phyloP scores from a whole-genome alignment of 30 jellyfish, hydroid and myxozoan genomes.

The Chrysaora quinquecirrha region DNA sequence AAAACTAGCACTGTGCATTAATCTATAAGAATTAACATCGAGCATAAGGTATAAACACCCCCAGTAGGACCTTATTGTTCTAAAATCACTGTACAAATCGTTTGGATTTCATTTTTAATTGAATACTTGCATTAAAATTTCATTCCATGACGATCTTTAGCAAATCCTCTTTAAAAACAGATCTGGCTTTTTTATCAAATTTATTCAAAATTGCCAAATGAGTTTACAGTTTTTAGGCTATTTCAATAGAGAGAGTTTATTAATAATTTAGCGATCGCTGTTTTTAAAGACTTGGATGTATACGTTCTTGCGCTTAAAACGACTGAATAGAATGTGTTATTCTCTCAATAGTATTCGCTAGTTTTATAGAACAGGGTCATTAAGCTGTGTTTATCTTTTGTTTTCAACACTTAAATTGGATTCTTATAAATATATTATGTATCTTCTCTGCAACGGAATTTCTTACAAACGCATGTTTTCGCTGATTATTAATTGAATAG shows the following conservation, averaged over 20 bases:
- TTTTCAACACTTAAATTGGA: neutral
- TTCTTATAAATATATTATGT: neutral
- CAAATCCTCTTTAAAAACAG: conserved; percentile 71
- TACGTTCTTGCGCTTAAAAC: neutral
- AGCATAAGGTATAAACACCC: neutral
- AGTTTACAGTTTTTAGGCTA: conserved; percentile 56
- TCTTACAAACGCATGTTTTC: neutral
- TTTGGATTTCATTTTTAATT: conserved; percentile 47
- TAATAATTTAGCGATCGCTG: conserved; percentile 35
- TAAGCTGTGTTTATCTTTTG: conserved; percentile 8
- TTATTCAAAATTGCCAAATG: conserved; percentile 55
- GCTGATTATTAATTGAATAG: neutral
- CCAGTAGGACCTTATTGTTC: neutral
- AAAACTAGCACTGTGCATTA: neutral
- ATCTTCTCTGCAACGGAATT: neutral
- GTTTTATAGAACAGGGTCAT: too few species aligned
- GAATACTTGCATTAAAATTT: conserved; percentile 61
- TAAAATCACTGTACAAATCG: conserved; percentile 39
- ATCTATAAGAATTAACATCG: neutral
- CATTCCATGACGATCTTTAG: conserved; percentile 65
- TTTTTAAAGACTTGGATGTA: conserved; percentile 30
- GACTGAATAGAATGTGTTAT: too few species aligned
- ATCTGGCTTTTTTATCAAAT: conserved; percentile 61
- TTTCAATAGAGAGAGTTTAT: conserved; percentile 43
- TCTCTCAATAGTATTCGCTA: too few species aligned